These are phyloP conservation scores for Luperina nickerlii DNA, from an alignment of 2,888 invertebrate genomes.

Conservation along the genomic window DNA sequence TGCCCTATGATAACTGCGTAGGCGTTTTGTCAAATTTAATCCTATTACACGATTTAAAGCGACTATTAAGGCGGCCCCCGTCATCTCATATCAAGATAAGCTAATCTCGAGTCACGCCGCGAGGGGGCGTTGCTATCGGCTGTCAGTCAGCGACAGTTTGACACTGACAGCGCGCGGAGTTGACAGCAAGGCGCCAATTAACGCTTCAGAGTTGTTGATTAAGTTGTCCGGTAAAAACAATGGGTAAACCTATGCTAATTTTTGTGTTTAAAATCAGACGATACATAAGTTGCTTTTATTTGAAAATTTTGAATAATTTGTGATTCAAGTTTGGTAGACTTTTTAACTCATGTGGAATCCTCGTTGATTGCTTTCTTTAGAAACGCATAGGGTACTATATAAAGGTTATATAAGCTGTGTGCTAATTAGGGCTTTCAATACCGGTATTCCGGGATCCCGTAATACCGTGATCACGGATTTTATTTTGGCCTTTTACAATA, in stretches of 20 bases:
- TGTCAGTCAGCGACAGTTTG: conserved; percentile 42
- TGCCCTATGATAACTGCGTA: not conserved
- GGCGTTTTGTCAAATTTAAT: conserved; percentile 43
- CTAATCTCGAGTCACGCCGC: conserved; percentile 32
- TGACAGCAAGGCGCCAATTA: conserved; percentile 45
- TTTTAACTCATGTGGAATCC: not conserved
- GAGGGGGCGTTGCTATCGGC: conserved; percentile 53
- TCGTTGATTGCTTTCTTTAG: not conserved
- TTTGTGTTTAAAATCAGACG: not conserved
- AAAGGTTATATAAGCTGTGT: not conserved
- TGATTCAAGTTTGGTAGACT: not conserved
- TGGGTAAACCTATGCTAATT: conserved; percentile 20
- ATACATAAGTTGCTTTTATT: not conserved
- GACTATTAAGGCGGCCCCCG: conserved; percentile 39
- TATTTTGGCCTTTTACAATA: too few species aligned
- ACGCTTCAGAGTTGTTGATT: conserved; percentile 28
- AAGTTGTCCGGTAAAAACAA: conserved; percentile 41
- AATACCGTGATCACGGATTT: too few species aligned
- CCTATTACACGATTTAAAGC: conserved; percentile 28
- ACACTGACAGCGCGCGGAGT: conserved; percentile 34
- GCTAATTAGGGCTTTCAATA: too few species aligned
- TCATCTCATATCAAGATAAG: conserved; percentile 52
- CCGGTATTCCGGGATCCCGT: too few species aligned
- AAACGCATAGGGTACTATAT: not conserved
- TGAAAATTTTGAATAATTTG: not conserved